Evolutionary conservation across 1,140 invertebrate genomes (phyloP), one percentile per base, ranked within the genome.

Genomic region (Plutomurus gul): DNA sequence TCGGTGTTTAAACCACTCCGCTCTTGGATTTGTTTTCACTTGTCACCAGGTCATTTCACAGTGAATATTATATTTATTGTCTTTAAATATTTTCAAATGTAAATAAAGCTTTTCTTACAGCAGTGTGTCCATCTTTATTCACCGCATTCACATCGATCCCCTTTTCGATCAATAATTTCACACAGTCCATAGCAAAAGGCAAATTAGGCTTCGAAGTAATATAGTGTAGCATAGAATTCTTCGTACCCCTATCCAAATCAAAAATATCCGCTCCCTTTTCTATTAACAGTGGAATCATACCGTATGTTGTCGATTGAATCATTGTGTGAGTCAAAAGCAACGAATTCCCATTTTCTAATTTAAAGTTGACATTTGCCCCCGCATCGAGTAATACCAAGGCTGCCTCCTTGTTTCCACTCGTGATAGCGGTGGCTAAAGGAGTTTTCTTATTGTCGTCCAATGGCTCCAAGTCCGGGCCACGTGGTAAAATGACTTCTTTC

Each of bases 341-440:
- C 3, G 56, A 78, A 80, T 22, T 37, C 13, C 70, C 70, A 36
- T 65, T 65, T 65, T 65, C 56, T 37, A 79, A 78, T 30, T 76
- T 80, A 27, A 85, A 80, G 82, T 87, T 87, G 10, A 86, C 82
- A 83, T 86, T 84, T 16, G 87, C 85, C 56, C 86, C 86, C 73
- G 83, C 82, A 75, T 85, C 79, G 3, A 87, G 75, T 83, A 87
- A 75, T 20, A 51, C 22, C 33, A 70, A 75, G 1, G 73, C 71
- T n/a, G 73, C 70, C 1, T 37, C 37, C 30, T 76, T 13, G 27
- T 76, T 43, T 18, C 37, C 37, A 18, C 22, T 65, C 2, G 60
- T 10, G 33, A 83, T 60, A 22, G 81, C 46, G 4, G 46, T 7
- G 0, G 70, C 47, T 3, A 83, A 40, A 33, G 82, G 82, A 1